Evolutionary conservation across 2,113 vertebrate species (phyloP), one percentile per base, ranked within the genome.

Genomic region (Oxyura jamaicensis): DNA sequence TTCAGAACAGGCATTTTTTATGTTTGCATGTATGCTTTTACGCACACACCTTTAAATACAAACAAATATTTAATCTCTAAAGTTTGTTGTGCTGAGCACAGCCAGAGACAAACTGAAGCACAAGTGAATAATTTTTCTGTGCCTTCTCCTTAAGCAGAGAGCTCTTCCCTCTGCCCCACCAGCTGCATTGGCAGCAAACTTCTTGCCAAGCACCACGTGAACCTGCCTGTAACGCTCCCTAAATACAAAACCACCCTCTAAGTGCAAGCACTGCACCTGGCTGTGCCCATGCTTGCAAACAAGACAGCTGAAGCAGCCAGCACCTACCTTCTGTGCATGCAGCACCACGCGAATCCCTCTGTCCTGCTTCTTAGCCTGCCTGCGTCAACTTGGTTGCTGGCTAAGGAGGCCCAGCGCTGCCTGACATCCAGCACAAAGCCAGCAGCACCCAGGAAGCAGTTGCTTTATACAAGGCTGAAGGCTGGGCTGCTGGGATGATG

Each of bases 131-230:
- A 50, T 33, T 79, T n/a, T 5, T 2, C 26, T 33, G 15, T 53
- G 23, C 11, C 1, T 46, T 55, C 48, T 48, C 4, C 50, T 65
- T 23, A 33, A n/a, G 2, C 8, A 33, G 42, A 18, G 8, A 2
- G 5, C 48, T 10, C 28, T 46, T 19, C 36, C 42, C 68, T 31
- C 55, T 55, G 31, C 28, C 76, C 88, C 48, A 6, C 5, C n/a
- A 35, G 41, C 1, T 0, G 1, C 46, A 1, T 0, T 3, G 25
- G 4, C 25, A 69, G 59, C 52, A n/a, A 1, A 0, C 1, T 13
- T 35, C 36, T n/a, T 17, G 10, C 3, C 20, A 31, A 11, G 31
- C 0, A 0, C 8, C 25, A 1, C 1, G 0, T 0, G 2, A 11
- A 8, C 2, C 35, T 5, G 12, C 63, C 59, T 11, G 33, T 9